Evolutionary conservation across 2,797 vertebrate genomes (phyloP), one percentile per base, ranked within the genome.

Genomic region (Pitangus sulphuratus): DNA sequence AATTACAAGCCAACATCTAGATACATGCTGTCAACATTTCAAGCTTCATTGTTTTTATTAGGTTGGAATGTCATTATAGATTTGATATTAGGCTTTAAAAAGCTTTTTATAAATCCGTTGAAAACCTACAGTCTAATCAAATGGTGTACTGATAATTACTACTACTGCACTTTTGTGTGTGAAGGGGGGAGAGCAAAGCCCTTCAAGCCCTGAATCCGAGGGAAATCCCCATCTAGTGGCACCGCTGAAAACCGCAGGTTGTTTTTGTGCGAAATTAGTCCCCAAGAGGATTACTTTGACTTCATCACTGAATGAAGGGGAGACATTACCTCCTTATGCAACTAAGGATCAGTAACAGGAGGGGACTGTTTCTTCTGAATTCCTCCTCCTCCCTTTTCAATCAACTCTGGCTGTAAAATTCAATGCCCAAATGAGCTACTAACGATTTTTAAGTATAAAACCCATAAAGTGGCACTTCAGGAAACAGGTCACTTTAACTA

Each of bases 201-300:
- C 83, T 92, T 9, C 8, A 87, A 66, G 79, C 91, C 58, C 10
- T 30, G 96, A 97, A 87, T 71, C 90, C 89, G 96, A 94, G 94
- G 95, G 93, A 97, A 98, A 96, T 93, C 97, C 97, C 98, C 98
- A 97, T 97, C 98, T 98, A 98, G 98, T 0, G 98, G 97, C 89
- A 78, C 74, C 88, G 84, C 45, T 79, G 97, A 95, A 97, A 97
- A 98, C 54, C 53, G 87, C 98, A 98, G 93, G 95, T 98, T 98
- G 98, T 98, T 98, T 98, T 98, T 98, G 91, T 98, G 87, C 96
- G 95, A 97, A 96, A 90, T 90, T 51, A 97, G 97, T 72, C 96
- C 97, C 96, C 97, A 88, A 86, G 97, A 98, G 97, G 96, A 98
- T 98, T 97, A 97, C 68, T 96, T 97, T 95, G 94, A 97, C 93